phyloP scores from a whole-genome alignment of 2,888 invertebrate genomes.

The Geotrupes spiniger region DNA sequence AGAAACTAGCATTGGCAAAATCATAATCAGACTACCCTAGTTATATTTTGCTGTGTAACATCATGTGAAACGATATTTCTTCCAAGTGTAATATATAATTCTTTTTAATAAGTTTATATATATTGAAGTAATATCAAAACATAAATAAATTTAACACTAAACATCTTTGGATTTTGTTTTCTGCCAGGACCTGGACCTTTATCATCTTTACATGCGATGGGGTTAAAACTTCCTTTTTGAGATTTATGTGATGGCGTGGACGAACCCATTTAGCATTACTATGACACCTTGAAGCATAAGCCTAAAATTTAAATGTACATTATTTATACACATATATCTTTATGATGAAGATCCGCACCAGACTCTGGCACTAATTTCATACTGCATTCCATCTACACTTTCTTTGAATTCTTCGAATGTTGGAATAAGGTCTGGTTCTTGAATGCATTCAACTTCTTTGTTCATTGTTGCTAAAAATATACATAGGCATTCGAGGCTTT shows the following conservation, averaged over 20 bases:
- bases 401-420: slow-evolving; percentile 69
- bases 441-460: slow-evolving; percentile 68
- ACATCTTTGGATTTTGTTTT: slow-evolving; percentile 40
- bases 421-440: slow-evolving; percentile 53
- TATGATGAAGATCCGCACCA: slow-evolving; percentile 36
- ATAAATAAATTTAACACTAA: slow-evolving; percentile 43
- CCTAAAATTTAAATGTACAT: slow-evolving; percentile 22
- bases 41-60: too few species aligned
- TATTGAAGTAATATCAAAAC: too few species aligned
- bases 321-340: neutral
- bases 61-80: too few species aligned
- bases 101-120: too few species aligned
- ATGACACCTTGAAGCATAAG: slow-evolving; percentile 71
- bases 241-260: slow-evolving; percentile 80
- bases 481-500: slow-evolving; percentile 90
- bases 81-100: too few species aligned
- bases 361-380: slow-evolving; percentile 63
- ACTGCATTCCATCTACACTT: slow-evolving; percentile 64
- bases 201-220: slow-evolving; percentile 61
- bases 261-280: slow-evolving; percentile 80
- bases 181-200: slow-evolving; percentile 44
- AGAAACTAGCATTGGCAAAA: too few species aligned
- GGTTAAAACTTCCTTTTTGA: slow-evolving; percentile 90
- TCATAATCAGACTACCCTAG: too few species aligned
- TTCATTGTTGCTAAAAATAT: slow-evolving; percentile 89